These are phyloP conservation scores for Seriola aureovittata DNA, from an alignment of 2,113 vertebrate species.

Conservation along the genomic window DNA sequence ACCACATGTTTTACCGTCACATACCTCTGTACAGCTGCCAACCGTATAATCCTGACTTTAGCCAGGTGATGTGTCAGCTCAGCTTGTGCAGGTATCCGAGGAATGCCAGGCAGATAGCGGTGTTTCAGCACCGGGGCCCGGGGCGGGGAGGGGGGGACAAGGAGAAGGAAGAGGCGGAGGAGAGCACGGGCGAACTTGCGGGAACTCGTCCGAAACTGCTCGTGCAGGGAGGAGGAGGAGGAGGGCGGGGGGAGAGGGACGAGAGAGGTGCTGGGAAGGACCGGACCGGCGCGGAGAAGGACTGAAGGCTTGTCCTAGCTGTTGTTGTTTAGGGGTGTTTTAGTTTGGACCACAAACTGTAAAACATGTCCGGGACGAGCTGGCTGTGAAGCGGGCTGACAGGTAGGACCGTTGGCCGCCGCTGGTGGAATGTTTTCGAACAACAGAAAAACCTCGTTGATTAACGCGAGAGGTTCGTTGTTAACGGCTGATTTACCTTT, in stretches of 20 bases:
- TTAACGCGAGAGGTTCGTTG: constrained; percentile 47
- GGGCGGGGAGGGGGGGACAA: constrained; percentile 48
- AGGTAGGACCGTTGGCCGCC: constrained; percentile 61
- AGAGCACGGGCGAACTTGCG: constrained; percentile 65
- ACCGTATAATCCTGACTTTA: neutral
- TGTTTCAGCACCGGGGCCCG: constrained; percentile 41
- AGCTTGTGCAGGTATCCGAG: constrained; percentile 69
- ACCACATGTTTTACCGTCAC: neutral
- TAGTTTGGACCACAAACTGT: constrained; percentile 27
- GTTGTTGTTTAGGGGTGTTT: constrained; percentile 47
- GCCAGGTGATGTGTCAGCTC: constrained; percentile 67
- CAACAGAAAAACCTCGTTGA: neutral
- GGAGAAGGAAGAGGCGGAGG: constrained; percentile 32
- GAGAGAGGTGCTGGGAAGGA: constrained; percentile 39
- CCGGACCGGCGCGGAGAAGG: constrained; percentile 1
- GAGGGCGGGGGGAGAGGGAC: neutral
- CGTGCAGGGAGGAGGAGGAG: neutral
- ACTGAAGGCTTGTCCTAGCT: constrained; percentile 32
- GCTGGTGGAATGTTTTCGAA: neutral
- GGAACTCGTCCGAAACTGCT: constrained; percentile 67
- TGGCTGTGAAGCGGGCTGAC: constrained; percentile 32
- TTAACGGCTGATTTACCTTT: neutral
- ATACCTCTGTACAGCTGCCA: neutral
- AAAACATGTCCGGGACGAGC: constrained; percentile 49
- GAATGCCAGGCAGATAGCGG: constrained; percentile 72